These are phyloP conservation scores for Scaptomyza tumidula DNA, from an alignment of 2,888 invertebrate species.

Conservation along the genomic window DNA sequence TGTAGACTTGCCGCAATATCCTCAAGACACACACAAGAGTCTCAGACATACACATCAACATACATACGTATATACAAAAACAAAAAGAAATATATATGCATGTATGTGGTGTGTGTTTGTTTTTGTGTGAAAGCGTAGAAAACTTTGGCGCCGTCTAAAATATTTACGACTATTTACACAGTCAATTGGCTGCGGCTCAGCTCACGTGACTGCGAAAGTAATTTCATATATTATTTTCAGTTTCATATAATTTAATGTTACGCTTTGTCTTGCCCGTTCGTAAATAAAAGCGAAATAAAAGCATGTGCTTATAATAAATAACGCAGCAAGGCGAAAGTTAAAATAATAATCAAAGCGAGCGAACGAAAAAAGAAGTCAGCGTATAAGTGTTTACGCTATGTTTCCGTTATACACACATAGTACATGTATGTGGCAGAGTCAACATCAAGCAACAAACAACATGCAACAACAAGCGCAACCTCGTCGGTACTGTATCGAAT, in stretches of 20 bases:
- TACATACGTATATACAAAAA: background rate
- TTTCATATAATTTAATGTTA: conserved; percentile 37
- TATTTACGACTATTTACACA: conserved; percentile 73
- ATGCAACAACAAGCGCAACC: conserved; percentile 9
- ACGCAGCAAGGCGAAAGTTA: conserved; percentile 23
- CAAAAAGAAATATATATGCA: background rate
- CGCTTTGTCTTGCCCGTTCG: conserved; percentile 42
- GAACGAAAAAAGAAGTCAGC: conserved; percentile 17
- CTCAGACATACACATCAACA: conserved; percentile 9
- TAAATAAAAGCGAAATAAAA: conserved; percentile 39
- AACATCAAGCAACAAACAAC: conserved; percentile 1
- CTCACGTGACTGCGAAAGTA: conserved; percentile 47
- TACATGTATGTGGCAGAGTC: background rate
- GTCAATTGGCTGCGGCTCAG: conserved; percentile 53
- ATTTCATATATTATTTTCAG: conserved; percentile 37
- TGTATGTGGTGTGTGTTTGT: conserved; percentile 3
- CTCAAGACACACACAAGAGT: conserved; percentile 37
- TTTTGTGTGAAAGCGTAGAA: conserved; percentile 14
- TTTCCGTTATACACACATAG: conserved; percentile 40
- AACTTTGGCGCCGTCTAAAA: conserved; percentile 61
- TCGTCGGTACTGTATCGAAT: conserved; percentile 30
- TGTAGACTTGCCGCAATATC: conserved; percentile 60
- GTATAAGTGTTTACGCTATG: conserved; percentile 43
- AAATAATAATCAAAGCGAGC: conserved; percentile 40
- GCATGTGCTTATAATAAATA: conserved; percentile 29